phyloP scores from a whole-genome alignment of 2,797 vertebrate genomes.

The Oreortyx pictus region DNA sequence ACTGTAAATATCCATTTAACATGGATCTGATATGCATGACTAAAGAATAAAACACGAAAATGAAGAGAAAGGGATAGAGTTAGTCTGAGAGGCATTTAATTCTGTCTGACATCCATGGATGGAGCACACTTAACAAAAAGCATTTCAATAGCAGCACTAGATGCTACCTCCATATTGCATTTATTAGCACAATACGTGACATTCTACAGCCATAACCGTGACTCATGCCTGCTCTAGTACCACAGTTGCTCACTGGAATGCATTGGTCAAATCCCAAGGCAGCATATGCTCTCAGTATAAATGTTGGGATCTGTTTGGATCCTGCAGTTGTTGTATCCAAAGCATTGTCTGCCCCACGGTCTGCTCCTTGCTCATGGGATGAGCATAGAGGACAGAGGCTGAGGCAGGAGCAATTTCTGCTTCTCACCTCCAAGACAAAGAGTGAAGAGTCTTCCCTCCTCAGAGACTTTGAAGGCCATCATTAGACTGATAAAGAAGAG shows the following conservation, averaged over 20 bases:
- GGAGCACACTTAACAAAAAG: slow-evolving; percentile 1
- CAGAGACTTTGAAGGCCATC: neutral
- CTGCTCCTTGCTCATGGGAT: fast-evolving
- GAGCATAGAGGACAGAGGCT: neutral
- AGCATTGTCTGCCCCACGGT: neutral
- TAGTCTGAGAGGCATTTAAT: slow-evolving; percentile 10
- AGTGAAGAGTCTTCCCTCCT: neutral
- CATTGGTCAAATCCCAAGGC: neutral
- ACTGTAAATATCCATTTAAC: neutral
- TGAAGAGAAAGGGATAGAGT: neutral
- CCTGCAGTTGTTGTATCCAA: neutral
- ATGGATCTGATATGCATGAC: neutral
- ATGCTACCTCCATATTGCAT: slow-evolving; percentile 11
- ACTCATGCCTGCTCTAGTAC: slow-evolving; percentile 13
- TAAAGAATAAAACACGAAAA: neutral
- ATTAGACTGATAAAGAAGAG: neutral
- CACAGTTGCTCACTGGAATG: fast-evolving
- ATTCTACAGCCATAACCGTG: slow-evolving; percentile 2
- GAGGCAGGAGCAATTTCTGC: fast-evolving
- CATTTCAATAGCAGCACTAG: neutral
- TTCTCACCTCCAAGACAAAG: neutral
- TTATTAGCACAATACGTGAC: slow-evolving; percentile 21
- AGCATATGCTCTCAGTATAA: neutral
- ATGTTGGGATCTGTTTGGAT: neutral
- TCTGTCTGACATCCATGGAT: slow-evolving; percentile 28